Base-by-base conservation (phyloP, 2,797 vertebrate species). In the Champsocephalus esox region DNA sequence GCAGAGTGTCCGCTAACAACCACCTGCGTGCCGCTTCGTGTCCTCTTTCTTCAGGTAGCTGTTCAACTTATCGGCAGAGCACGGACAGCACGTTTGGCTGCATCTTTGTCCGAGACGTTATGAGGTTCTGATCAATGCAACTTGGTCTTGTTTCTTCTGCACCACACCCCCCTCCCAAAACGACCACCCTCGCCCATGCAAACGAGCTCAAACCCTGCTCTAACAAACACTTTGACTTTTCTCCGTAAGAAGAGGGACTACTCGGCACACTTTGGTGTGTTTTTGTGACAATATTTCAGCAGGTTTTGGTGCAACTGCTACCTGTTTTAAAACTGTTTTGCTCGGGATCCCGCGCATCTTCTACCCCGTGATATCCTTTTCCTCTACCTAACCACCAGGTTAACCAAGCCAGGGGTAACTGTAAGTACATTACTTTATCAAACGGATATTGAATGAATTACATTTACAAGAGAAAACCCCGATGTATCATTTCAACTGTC, bases 51-150 rank as follows among this genome's bases (percentile, higher is more conserved):
- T 78, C 78, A 10, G 61, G 48, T 70, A 59, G 68, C 16, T 79
- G 57, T 24, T 45, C 34, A 44, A 41, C 49, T 89, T 82, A 90
- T 89, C 57, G 48, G 66, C 79, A 57, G 89, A 91, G 90, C 87
- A 24, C 62, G 21, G 65, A 55, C 87, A 64, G 70, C 75, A 79
- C 87, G 88, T 88, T 90, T 55, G 82, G 87, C 91, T 86, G 91
- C 94, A 96, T 95, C 93, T 95, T 95, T 91, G 90, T 92, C 90
- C 85, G 74, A 86, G 68, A 86, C 90, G 92, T 89, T 94, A 69
- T 96, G 95, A 92, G 81, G 70, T 71, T 89, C 62, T 75, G 88
- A 82, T 90, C 91, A 77, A 88, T 87, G 89, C 68, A 75, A 89
- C 79, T 92, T 61, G 81, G 82, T 92, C 84, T 92, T 87, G 89